phyloP scores from a whole-genome alignment of 2,113 vertebrate genomes.

The Potamarius usumacintae region DNA sequence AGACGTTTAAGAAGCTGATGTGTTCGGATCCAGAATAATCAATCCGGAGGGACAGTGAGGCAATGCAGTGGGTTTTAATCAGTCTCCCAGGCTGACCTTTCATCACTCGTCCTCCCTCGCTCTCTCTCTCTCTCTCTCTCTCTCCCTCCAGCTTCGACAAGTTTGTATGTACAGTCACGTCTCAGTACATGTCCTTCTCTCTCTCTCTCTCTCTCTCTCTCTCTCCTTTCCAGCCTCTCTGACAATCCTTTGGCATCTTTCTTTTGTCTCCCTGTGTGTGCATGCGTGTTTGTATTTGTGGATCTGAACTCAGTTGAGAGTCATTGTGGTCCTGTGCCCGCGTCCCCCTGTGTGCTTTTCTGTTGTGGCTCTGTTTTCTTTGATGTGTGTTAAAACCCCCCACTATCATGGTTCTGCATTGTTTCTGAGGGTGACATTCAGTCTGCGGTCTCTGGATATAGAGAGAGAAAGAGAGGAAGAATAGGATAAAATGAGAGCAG shows the following conservation, averaged over 20 bases:
- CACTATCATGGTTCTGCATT: conserved; percentile 39
- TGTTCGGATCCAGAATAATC: conserved; percentile 21
- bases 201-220: background rate
- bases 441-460: conserved; percentile 42
- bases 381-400: conserved; percentile 52
- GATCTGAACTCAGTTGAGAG: background rate
- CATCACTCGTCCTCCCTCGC: background rate
- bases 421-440: conserved; percentile 51
- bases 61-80: conserved; percentile 17
- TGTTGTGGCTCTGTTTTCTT: conserved; percentile 49
- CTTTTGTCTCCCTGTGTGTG: background rate
- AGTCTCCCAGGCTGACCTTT: conserved; percentile 15
- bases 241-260: background rate
- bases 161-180: conserved; percentile 40
- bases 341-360: conserved; percentile 33
- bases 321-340: conserved; percentile 15
- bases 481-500: background rate
- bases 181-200: conserved; percentile 21
- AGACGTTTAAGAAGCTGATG: background rate
- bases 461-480: background rate
- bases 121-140: background rate
- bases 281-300: conserved; percentile 12
- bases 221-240: background rate
- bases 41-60: conserved; percentile 20
- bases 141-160: background rate